Evolutionary conservation across 2,888 invertebrate genomes (phyloP).

Genomic region (Heliconius aoede): DNA sequence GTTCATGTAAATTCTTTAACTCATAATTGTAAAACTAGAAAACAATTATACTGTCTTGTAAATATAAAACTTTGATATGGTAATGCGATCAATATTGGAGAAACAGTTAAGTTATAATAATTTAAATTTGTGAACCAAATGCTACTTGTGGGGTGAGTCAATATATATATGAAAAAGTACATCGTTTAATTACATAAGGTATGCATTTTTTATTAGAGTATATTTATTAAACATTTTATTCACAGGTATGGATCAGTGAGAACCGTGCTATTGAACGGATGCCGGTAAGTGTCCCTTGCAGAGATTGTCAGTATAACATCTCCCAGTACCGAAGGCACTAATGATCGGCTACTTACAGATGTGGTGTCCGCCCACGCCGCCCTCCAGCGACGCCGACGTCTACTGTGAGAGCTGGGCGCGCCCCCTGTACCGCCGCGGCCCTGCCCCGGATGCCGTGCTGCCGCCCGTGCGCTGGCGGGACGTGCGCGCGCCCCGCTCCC

Average conservation of each 20-base stretch:
- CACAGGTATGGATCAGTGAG: conserved; percentile 90
- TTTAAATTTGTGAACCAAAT: neutral
- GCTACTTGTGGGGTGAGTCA: conserved; percentile 18
- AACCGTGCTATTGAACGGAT: conserved; percentile 87
- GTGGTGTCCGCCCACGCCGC: conserved; percentile 99
- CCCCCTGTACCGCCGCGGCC: conserved; percentile 91
- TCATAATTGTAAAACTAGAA: neutral
- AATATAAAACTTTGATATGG: neutral
- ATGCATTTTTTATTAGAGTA: neutral
- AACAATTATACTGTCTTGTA: neutral
- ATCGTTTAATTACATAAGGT: neutral
- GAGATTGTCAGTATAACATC: neutral
- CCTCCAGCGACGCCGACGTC: conserved; percentile 95
- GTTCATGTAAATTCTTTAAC: neutral
- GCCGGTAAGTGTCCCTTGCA: conserved; percentile 87
- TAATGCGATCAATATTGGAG: neutral
- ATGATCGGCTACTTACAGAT: conserved; percentile 83
- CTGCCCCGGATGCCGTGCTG: conserved; percentile 89
- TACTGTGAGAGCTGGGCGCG: conserved; percentile 94
- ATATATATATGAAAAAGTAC: neutral
- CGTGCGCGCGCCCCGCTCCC: conserved; percentile 82
- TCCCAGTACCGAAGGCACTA: conserved; percentile 17
- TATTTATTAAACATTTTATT: conserved; percentile 2
- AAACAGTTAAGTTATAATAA: neutral
- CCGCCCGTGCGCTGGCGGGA: conserved; percentile 85